Base-by-base conservation (phyloP, 37 sponge, comb jelly and placozoan genomes). In the Oscarella lobularis region DNA sequence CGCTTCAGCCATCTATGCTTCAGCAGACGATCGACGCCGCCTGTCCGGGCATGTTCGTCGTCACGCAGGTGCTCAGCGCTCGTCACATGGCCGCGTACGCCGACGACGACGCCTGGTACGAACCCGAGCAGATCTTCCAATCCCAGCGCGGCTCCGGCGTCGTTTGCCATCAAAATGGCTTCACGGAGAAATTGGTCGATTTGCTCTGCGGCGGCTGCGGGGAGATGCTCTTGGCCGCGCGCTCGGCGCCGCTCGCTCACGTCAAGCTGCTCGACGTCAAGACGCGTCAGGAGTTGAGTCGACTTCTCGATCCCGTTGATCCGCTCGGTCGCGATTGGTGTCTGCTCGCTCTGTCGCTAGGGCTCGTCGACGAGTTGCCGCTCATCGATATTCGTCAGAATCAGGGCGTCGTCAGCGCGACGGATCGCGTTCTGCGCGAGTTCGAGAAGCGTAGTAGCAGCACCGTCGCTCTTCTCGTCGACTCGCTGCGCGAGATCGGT, bases 281-380 rank as follows among this genome's bases (percentile, higher is more conserved):
- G 66, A 76, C 89, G 1, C 76, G 86, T 20, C 35, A 41, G 33
- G 72, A 83, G 39, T 66, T 93, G 73, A 73, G 94, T 73, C 74
- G 81, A 0, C 2, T 89, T 73, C 70, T 93, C 35, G 94, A 93
- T 73, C 84, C 83, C 3, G 85, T 79, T 33, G 79, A 93, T 67
- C 85, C 84, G 1, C 78, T 93, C 72, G 94, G 94, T 1, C 75
- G 86, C 9, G 87, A 93, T 66, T 93, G 90, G 94, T 89, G 90
- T 67, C 83, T 93, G 2, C 77, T 89, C 30, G 82, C 87, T 20
- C 81, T 89, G 33, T 74, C 84, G 67, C 76, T 93, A 14, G 87
- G 83, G 5, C 74, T 89, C 3, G 70, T 75, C 2, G 94, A 93
- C 34, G 90, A 93, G 33, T 38, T 77, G 84, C 39, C 85, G 71